phyloP scores from a whole-genome alignment of 2,113 vertebrate species.

The Rhegmatorhina hoffmannsi region DNA sequence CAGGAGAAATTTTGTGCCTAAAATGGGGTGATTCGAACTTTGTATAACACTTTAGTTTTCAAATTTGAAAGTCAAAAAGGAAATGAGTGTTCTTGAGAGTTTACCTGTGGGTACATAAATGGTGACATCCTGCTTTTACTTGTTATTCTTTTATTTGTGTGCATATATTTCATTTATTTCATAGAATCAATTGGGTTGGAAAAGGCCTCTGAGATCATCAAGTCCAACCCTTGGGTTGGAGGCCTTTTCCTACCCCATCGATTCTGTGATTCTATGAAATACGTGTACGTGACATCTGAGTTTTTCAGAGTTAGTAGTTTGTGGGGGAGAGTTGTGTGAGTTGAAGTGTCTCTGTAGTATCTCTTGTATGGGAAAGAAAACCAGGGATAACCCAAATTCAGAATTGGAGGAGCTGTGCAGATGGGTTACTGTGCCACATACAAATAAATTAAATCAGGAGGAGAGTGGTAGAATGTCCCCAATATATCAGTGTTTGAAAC shows the following conservation, averaged over 20 bases:
- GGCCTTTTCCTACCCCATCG: too few species aligned
- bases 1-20: background rate
- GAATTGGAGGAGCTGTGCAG: background rate
- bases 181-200: too few species aligned
- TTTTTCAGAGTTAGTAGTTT: background rate
- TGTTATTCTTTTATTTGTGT: background rate
- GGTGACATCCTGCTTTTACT: background rate
- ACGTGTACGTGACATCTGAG: background rate
- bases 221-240: too few species aligned
- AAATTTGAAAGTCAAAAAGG: background rate
- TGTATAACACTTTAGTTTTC: background rate
- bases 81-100: background rate
- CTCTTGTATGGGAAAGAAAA: background rate
- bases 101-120: background rate
- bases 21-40: background rate
- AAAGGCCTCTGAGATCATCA: too few species aligned
- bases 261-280: too few species aligned
- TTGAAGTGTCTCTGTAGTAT: background rate
- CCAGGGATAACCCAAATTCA: background rate
- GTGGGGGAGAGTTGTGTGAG: background rate
- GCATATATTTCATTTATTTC: too few species aligned
- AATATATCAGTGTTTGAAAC: background rate
- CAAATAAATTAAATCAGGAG: background rate
- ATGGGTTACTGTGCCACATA: slow-evolving; percentile 24
- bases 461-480: background rate